These are phyloP conservation scores for Brachypteracias leptosomus DNA, from an alignment of 2,113 vertebrate genomes.

Conservation along the genomic window DNA sequence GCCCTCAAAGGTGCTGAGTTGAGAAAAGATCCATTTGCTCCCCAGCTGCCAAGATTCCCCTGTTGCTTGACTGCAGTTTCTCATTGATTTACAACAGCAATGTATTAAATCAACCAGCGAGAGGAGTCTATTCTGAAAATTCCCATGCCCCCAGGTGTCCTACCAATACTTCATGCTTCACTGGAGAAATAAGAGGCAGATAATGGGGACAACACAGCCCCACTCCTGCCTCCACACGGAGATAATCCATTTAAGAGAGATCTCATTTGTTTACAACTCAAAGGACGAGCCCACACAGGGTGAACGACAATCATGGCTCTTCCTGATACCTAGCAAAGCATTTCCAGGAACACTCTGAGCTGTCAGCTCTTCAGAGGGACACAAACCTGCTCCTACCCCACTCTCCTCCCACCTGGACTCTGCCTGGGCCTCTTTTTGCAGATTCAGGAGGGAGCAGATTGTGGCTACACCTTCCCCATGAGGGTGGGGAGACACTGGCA, in stretches of 20 bases:
- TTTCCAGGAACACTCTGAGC: not conserved
- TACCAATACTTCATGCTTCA: accelerated
- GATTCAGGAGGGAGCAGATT: not conserved
- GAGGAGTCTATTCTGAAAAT: not conserved
- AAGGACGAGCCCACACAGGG: not conserved
- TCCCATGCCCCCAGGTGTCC: not conserved
- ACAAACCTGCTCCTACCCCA: not conserved
- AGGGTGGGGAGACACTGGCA: too few species aligned
- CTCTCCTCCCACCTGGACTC: not conserved
- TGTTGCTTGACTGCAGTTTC: not conserved
- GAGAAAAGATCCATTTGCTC: not conserved
- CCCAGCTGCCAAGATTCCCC: not conserved
- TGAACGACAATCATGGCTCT: not conserved
- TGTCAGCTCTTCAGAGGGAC: not conserved
- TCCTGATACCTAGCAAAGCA: not conserved
- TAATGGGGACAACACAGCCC: not conserved
- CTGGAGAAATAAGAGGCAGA: not conserved
- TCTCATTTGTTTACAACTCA: not conserved
- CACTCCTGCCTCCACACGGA: not conserved
- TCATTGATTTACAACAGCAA: not conserved
- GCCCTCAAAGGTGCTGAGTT: not conserved
- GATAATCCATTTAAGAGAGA: not conserved
- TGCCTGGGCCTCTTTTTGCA: not conserved
- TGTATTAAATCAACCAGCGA: not conserved
- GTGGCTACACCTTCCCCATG: not conserved